Evolutionary conservation across 2,888 invertebrate genomes (phyloP).

Genomic region (Drosophila emarginata): DNA sequence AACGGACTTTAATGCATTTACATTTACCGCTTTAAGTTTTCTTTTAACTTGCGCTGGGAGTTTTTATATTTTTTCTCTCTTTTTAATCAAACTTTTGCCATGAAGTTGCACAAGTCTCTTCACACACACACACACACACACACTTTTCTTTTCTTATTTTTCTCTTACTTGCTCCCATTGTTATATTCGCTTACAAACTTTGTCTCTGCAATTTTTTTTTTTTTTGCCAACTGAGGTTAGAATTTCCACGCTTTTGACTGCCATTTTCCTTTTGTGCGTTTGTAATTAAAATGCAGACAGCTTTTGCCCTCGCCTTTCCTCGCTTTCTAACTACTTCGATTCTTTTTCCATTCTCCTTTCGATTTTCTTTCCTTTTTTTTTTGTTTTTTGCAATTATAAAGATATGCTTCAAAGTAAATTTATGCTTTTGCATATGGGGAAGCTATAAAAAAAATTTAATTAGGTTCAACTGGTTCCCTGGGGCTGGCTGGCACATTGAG

Average conservation of each 20-base stretch:
- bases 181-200: conserved; percentile 20
- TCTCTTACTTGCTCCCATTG: conserved; percentile 30
- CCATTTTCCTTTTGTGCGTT: conserved; percentile 29
- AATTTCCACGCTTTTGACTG: conserved; percentile 50
- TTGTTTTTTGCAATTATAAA: conserved; percentile 65
- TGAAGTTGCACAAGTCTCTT: conserved; percentile 47
- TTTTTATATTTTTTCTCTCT: conserved; percentile 45
- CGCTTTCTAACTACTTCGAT: conserved; percentile 17
- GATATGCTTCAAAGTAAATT: conserved; percentile 63
- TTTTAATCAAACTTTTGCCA: conserved; percentile 76
- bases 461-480: conserved; percentile 62
- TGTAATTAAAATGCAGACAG: conserved; percentile 78
- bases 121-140: background rate
- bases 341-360: conserved; percentile 23
- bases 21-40: conserved; percentile 32
- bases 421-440: conserved; percentile 29
- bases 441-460: conserved; percentile 63
- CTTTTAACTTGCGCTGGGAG: conserved; percentile 20
- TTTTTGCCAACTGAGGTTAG: conserved; percentile 50
- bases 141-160: background rate
- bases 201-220: background rate
- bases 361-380: background rate
- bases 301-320: conserved; percentile 33
- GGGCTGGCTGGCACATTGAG: conserved; percentile 1
- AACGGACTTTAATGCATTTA: conserved; percentile 29